A percentile compares a stretch with the other conserved stretches of the same genome.
Evolutionary conservation across 2,888 invertebrate species (phyloP).

Genomic region (Ophion obscuratus): DNA sequence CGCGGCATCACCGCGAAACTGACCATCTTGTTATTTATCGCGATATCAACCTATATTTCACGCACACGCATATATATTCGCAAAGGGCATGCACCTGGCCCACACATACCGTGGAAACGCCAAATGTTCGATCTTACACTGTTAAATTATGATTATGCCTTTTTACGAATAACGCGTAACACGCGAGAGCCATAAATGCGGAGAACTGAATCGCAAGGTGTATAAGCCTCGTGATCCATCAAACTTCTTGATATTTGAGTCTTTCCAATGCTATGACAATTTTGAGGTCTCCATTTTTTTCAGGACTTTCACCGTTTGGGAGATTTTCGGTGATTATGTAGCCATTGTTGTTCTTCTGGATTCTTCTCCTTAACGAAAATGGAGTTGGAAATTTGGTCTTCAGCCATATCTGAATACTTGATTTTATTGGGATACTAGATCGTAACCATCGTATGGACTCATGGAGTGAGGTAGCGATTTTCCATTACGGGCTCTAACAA

Average conservation of each 20-base stretch:
- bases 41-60: constrained; percentile 83
- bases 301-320: background rate
- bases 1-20: constrained; percentile 79
- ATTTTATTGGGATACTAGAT: too few relatives aligned
- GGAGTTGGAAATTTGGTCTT: too few relatives aligned
- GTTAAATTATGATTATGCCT: background rate
- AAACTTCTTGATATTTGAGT: background rate
- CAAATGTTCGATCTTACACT: background rate
- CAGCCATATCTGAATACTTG: too few relatives aligned
- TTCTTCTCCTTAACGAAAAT: too few relatives aligned
- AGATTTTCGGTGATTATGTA: too few relatives aligned
- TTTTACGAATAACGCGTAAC: constrained; percentile 5
- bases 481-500: too few relatives aligned
- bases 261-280: background rate
- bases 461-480: too few relatives aligned
- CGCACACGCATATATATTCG: constrained; percentile 72
- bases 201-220: background rate
- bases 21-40: constrained; percentile 83
- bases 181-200: background rate
- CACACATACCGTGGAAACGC: constrained; percentile 2
- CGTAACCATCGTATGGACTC: too few relatives aligned
- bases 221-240: background rate
- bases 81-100: constrained; percentile 30
- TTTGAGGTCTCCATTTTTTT: background rate
- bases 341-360: too few relatives aligned